Evolutionary conservation across 2,888 invertebrate genomes (phyloP), one percentile per base, ranked within the genome.

Genomic region (Microchrysa polita): DNA sequence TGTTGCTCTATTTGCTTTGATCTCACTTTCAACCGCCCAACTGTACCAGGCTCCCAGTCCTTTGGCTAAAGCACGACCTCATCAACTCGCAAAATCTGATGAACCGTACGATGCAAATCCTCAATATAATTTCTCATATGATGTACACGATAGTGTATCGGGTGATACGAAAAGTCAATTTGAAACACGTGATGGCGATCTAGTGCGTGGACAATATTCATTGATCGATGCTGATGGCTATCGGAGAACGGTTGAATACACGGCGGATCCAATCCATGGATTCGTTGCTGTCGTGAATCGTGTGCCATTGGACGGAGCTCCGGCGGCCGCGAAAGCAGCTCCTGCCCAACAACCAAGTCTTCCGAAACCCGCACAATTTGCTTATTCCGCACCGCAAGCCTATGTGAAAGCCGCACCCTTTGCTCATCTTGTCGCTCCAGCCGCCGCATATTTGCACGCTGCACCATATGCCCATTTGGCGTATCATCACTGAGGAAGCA

Each of bases 161-260:
- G 85, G 85, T 42, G 85, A 85, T 72, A 83, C 83, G 1, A 85
- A 85, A 78, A 83, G 79, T 55, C 84, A 84, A 77, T 82, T 83
- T 44, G 85, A 85, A 78, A 81, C 80, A 18, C 85, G 85, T 60
- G 83, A 85, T 75, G 85, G 85, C 63, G 84, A 84, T 75, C 76
- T 83, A 18, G 85, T 85, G 10, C 82, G 82, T 77, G 85, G 85
- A 34, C 85, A 85, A 77, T 85, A 85, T 79, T 84, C 84, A 2
- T 78, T 85, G 77, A 80, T 83, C 74, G 85, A 85, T 74, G 81
- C 85, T 74, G 85, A 85, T 79, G 85, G 85, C 14, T 82, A 81
- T 73, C 80, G 83, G 73, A 82, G 85, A 55, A 83, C 82, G 78
- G 85, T 85, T 59, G 84, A 85, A 77, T 85, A 85, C 75, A 82